A percentile compares a stretch with the other conserved stretches of the same genome.
phyloP scores from a whole-genome alignment of 2,113 vertebrate species.

The Platysteira castanea region DNA sequence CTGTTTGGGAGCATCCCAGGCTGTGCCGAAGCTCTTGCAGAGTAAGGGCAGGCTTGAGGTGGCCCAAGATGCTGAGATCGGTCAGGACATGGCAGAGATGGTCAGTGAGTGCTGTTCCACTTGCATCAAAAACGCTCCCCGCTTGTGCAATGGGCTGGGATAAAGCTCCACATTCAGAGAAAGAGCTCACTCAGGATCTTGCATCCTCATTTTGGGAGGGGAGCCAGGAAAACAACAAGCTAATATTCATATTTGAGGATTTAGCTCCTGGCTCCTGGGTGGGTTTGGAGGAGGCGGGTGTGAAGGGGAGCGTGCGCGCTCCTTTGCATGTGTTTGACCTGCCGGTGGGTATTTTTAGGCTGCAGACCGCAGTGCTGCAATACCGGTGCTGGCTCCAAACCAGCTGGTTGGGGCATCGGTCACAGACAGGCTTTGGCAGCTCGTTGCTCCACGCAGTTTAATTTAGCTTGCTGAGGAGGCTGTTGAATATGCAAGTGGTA shows the following conservation, averaged over 20 bases:
- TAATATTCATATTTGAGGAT: conserved; percentile 1
- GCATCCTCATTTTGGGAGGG: background rate
- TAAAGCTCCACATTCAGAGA: background rate
- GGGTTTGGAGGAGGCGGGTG: conserved; percentile 26
- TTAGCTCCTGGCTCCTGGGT: background rate
- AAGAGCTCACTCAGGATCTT: background rate
- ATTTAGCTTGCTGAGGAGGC: conserved; percentile 34
- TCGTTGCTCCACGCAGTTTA: background rate
- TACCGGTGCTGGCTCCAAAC: background rate
- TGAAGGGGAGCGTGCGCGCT: background rate
- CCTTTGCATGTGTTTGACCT: conserved; percentile 29
- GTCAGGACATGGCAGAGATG: accelerated
- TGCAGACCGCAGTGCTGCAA: background rate
- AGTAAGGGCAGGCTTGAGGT: background rate
- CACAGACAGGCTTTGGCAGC: conserved; percentile 39
- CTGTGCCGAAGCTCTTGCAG: background rate
- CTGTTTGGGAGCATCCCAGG: background rate
- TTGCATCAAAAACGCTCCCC: background rate
- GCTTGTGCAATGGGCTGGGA: background rate
- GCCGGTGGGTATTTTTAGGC: conserved; percentile 34
- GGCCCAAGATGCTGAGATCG: background rate
- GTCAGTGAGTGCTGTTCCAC: accelerated
- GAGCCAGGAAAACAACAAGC: background rate
- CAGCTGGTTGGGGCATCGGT: conserved; percentile 27
- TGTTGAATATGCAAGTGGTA: conserved; percentile 50